A percentile compares a stretch with the other conserved stretches of the same genome.
Conservation (phyloP, 2,888 invertebrate species). For the Druceiella hillmani region DNA sequence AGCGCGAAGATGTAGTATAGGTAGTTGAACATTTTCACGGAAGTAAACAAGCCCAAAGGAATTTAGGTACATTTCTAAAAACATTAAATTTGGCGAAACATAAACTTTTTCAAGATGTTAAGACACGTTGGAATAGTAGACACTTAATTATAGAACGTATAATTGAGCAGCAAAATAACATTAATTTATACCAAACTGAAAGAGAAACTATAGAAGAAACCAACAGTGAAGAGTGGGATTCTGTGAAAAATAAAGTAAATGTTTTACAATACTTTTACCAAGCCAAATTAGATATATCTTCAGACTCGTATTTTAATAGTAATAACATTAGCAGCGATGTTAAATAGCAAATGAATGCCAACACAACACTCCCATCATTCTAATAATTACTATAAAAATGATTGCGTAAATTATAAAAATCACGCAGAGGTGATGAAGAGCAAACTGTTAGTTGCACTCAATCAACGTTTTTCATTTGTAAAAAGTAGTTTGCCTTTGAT, state of each 20-base stretch:
- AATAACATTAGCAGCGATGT: conserved; percentile 11
- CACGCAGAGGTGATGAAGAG: conserved; percentile 14
- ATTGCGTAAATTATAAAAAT: conserved; percentile 10
- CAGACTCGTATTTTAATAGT: conserved; percentile 14
- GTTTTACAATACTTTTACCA: conserved; percentile 16
- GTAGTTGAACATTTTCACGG: conserved; percentile 10
- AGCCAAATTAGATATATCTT: conserved; percentile 15
- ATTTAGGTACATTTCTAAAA: conserved; percentile 10
- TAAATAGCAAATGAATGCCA: conserved; percentile 8
- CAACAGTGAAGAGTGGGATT: conserved; percentile 9
- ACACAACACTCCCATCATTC: conserved; percentile 3
- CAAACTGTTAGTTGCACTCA: conserved; percentile 10
- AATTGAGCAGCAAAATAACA: conserved; percentile 10
- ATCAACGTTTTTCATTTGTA: conserved; percentile 15
- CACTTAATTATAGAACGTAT: too few species aligned
- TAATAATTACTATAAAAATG: conserved; percentile 5
- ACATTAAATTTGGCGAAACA: conserved; percentile 9
- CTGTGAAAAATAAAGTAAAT: conserved; percentile 10
- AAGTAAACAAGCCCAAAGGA: conserved; percentile 10
- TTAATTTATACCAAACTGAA: conserved; percentile 12
- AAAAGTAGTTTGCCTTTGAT: conserved; percentile 15
- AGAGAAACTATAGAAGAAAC: conserved; percentile 6
- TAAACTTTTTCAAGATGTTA: conserved; percentile 1
- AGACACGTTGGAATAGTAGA: conserved; percentile 10
- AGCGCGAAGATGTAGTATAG: too few species aligned